Conservation (phyloP, 2,797 vertebrate species). For the Pogonophryne albipinna region DNA sequence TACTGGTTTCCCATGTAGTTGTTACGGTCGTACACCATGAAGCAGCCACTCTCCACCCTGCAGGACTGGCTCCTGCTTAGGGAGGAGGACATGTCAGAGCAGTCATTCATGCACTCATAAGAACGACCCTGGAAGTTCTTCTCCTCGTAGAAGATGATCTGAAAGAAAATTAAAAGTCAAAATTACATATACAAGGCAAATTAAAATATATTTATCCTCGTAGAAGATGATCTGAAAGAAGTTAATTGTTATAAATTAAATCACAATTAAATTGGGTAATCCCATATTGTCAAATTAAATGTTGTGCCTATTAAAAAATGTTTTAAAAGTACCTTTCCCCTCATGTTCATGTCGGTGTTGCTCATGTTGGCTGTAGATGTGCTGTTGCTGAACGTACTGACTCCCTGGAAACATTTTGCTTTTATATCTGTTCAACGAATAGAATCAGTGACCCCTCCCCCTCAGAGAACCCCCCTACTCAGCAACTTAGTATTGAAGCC, state of each 20-base stretch:
- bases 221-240: conserved; percentile 82
- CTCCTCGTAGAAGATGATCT: conserved; percentile 85
- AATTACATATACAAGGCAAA: too few species aligned
- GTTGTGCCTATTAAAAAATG: neutral
- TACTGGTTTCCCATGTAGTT: conserved; percentile 71
- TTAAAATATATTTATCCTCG: conserved; percentile 65
- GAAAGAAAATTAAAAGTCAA: neutral
- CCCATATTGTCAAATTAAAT: neutral
- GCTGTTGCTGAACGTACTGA: conserved; percentile 45
- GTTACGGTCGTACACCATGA: too few species aligned
- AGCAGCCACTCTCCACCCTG: too few species aligned
- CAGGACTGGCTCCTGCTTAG: too few species aligned
- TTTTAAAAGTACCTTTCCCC: conserved; percentile 62
- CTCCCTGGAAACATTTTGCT: conserved; percentile 73
- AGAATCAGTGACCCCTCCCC: conserved; percentile 55
- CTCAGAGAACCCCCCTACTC: conserved; percentile 51
- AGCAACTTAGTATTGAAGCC: conserved; percentile 67
- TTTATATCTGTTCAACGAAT: conserved; percentile 78
- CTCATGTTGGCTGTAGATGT: conserved; percentile 64
- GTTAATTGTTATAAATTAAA: too few species aligned
- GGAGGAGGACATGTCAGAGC: conserved; percentile 74
- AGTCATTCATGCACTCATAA: conserved; percentile 78
- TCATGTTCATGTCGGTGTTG: conserved; percentile 74
- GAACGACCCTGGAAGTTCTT: conserved; percentile 81
- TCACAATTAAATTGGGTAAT: neutral